These are phyloP conservation scores for Atractosteus spatula DNA, from an alignment of 2,113 vertebrate genomes.

Conservation along the genomic window DNA sequence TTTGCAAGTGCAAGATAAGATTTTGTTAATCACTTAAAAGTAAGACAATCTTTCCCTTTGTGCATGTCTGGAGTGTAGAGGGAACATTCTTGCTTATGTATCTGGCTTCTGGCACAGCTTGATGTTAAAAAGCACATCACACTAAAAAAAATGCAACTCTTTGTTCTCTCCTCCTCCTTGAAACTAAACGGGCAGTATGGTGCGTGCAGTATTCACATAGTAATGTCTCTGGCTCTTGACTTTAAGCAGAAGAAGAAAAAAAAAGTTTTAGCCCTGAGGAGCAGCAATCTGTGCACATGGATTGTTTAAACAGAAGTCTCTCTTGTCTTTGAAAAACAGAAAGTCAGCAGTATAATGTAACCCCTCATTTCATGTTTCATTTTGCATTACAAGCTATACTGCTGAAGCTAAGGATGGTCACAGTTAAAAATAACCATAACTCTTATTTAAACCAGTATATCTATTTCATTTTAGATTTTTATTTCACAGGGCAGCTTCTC, in stretches of 20 bases:
- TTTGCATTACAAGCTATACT: too few species aligned
- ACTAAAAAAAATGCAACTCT: slow-evolving; percentile 42
- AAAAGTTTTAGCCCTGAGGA: slow-evolving; percentile 18
- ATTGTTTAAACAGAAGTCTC: slow-evolving; percentile 36
- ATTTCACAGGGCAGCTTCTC: too few species aligned
- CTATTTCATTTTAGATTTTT: too few species aligned
- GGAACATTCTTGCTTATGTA: background rate
- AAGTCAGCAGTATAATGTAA: too few species aligned
- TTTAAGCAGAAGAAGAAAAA: slow-evolving; percentile 29
- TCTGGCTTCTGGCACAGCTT: background rate
- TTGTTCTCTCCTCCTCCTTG: slow-evolving; percentile 48
- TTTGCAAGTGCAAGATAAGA: slow-evolving; percentile 46
- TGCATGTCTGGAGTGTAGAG: background rate
- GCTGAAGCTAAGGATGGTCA: too few species aligned
- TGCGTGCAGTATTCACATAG: slow-evolving; percentile 23
- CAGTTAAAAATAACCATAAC: too few species aligned
- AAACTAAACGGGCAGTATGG: slow-evolving; percentile 34
- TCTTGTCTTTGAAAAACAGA: slow-evolving; percentile 32
- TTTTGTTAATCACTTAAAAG: slow-evolving; percentile 40
- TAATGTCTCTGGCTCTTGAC: slow-evolving; percentile 26
- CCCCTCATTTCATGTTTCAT: too few species aligned
- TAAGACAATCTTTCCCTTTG: slow-evolving; percentile 37
- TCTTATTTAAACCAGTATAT: too few species aligned
- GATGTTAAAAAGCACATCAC: background rate
- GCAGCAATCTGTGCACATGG: slow-evolving; percentile 27